These are phyloP conservation scores for Heliconius sara DNA, from an alignment of 2,888 invertebrate genomes.

Conservation along the genomic window DNA sequence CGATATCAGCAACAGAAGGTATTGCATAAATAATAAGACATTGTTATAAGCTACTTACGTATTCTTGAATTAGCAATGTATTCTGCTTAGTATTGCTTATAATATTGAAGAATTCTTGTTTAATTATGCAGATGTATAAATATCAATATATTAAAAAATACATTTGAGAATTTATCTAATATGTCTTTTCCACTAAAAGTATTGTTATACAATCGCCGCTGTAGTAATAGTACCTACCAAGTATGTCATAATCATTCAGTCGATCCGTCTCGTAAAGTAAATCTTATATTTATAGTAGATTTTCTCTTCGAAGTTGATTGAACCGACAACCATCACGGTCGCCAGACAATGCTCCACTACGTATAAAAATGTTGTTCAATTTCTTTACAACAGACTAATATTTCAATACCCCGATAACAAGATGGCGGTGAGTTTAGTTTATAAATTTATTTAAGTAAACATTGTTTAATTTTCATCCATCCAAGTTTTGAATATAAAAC, in stretches of 20 bases:
- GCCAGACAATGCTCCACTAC: neutral
- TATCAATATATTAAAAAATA: neutral
- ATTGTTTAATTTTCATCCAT: conserved; percentile 18
- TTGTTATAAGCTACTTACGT: conserved; percentile 14
- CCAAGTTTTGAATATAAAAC: neutral
- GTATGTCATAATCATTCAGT: no score
- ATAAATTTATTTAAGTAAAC: conserved; percentile 26
- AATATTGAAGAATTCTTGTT: neutral
- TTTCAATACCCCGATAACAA: conserved; percentile 20
- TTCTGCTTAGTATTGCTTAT: conserved; percentile 9
- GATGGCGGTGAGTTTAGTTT: neutral
- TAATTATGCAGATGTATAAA: neutral
- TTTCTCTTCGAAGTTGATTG: neutral
- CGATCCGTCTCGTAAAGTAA: no score
- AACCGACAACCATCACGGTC: neutral
- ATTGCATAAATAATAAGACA: conserved; percentile 21
- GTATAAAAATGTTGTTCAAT: neutral
- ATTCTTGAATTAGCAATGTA: conserved; percentile 9
- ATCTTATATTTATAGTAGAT: neutral
- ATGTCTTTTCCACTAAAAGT: neutral
- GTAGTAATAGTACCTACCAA: no score
- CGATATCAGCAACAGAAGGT: conserved; percentile 2
- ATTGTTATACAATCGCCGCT: neutral
- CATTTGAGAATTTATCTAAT: no score
- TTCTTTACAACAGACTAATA: neutral